Percentiles rank a stretch among this genome's conserved stretches.
Conservation (phyloP, 2,888 invertebrate genomes). For the Pterostichus madidus region DNA sequence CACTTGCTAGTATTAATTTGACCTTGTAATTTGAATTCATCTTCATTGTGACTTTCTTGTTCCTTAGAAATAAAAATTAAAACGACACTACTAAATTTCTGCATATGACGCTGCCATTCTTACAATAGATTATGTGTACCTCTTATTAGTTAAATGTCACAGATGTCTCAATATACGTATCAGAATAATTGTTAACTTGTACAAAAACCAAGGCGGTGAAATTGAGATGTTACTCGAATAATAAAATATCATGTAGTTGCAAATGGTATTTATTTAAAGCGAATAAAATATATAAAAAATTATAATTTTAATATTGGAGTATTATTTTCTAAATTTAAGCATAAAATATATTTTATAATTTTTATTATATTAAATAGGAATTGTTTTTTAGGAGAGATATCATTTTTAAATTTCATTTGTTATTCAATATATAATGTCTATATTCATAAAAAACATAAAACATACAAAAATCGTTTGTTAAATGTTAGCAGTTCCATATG, state of each 20-base stretch:
- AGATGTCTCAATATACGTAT: constrained; percentile 8
- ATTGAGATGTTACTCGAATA: neutral
- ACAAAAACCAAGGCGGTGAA: constrained; percentile 15
- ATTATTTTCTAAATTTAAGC: no score
- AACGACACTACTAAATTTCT: constrained; percentile 13
- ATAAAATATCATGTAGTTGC: neutral
- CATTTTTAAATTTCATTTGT: no score
- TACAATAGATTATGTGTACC: constrained; percentile 38
- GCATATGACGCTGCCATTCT: constrained; percentile 45
- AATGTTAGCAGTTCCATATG: no score
- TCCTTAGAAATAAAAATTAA: constrained; percentile 24
- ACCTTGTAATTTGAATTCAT: constrained; percentile 64
- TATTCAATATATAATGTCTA: no score
- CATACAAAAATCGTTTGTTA: no score
- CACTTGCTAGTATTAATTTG: constrained; percentile 42
- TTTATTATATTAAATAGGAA: no score
- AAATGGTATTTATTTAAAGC: neutral
- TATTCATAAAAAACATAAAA: no score
- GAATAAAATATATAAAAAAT: neutral
- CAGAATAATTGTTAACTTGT: constrained; percentile 20
- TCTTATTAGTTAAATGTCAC: constrained; percentile 32
- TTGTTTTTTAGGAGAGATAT: no score
- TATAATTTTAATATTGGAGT: neutral
- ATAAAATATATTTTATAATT: no score
- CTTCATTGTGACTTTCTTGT: constrained; percentile 36